Evolutionary conservation across 2,797 vertebrate species (phyloP).

Genomic region (Somateria mollissima): DNA sequence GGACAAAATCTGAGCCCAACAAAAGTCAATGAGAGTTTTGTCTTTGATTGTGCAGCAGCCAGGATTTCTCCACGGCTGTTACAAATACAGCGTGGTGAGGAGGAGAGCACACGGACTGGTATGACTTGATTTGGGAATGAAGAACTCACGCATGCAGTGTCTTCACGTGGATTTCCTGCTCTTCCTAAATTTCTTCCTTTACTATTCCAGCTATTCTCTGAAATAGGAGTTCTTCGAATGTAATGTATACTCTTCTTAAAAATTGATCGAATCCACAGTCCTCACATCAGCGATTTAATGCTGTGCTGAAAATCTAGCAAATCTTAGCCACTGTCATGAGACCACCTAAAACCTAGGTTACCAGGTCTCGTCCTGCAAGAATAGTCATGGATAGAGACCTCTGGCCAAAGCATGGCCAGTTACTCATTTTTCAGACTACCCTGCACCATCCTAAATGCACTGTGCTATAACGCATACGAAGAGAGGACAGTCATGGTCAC

Average conservation of each 20-base stretch:
- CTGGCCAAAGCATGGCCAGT: fast-evolving
- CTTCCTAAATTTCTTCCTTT: neutral
- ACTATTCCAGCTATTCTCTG: neutral
- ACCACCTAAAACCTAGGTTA: neutral
- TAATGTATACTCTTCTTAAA: neutral
- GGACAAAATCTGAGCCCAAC: constrained; percentile 13
- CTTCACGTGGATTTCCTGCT: neutral
- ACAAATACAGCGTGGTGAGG: neutral
- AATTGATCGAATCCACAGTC: neutral
- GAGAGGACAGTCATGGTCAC: fast-evolving
- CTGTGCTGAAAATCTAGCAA: neutral
- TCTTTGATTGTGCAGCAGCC: constrained; percentile 5
- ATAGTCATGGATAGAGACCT: neutral
- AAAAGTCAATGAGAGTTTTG: constrained; percentile 56
- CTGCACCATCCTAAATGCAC: fast-evolving
- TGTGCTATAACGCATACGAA: neutral
- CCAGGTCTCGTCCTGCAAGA: neutral
- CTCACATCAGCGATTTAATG: neutral
- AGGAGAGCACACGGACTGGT: fast-evolving
- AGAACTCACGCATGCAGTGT: fast-evolving
- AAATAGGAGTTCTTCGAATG: neutral
- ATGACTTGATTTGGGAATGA: neutral
- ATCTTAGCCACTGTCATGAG: fast-evolving
- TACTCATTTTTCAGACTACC: neutral
- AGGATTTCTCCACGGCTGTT: constrained; percentile 47